Evolutionary conservation across 1,140 invertebrate genomes (phyloP).

Genomic region (Zaprionus vittiger): DNA sequence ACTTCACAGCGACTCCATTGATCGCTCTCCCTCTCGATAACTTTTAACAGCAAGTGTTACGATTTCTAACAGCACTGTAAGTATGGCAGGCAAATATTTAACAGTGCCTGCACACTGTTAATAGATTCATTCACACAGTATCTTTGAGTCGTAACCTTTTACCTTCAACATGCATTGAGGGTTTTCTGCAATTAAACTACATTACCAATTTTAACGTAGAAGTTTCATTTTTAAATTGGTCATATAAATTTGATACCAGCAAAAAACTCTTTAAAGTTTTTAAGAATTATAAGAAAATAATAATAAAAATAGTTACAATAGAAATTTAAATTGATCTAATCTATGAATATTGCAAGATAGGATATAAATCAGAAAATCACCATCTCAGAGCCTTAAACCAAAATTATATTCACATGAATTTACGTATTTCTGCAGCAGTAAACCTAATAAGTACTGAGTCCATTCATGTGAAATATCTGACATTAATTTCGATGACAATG

Average conservation of each 20-base stretch:
- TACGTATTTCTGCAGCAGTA: neutral
- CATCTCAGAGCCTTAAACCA: neutral
- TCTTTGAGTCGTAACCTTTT: neutral
- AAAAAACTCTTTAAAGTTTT: no score
- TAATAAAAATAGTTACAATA: no score
- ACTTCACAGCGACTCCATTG: neutral
- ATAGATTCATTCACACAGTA: neutral
- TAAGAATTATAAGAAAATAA: no score
- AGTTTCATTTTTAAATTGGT: neutral
- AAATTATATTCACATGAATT: neutral
- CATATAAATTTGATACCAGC: neutral
- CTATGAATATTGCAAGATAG: no score
- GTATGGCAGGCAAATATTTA: neutral
- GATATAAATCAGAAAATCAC: neutral
- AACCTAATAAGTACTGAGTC: conserved; percentile 7
- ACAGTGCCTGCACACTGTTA: neutral
- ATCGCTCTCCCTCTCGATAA: neutral
- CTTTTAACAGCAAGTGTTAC: neutral
- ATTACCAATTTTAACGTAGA: neutral
- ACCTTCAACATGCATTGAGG: neutral
- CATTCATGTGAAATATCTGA: conserved; percentile 17
- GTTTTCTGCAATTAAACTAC: neutral
- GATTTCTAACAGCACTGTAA: neutral
- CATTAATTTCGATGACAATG: conserved; percentile 46
- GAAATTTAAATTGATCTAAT: no score